These are phyloP conservation scores for Antennarius striatus DNA, from an alignment of 2,113 vertebrate genomes.

Conservation along the genomic window DNA sequence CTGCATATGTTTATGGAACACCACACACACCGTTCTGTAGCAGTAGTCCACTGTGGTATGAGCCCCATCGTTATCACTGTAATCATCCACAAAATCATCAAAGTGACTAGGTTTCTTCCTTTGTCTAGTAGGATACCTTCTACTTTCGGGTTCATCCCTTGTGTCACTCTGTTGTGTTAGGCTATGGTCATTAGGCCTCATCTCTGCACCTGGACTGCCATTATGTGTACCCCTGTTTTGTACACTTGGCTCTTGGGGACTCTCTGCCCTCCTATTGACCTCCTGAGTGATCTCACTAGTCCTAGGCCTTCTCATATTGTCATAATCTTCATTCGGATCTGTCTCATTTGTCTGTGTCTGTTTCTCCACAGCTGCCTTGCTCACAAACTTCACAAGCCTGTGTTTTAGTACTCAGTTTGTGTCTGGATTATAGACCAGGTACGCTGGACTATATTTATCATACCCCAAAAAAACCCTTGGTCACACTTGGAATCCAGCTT, in stretches of 20 bases:
- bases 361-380: no score
- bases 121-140: not conserved
- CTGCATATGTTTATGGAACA: not conserved
- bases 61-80: not conserved
- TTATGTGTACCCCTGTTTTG: not conserved
- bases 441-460: no score
- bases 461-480: not conserved
- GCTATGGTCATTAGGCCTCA: no score
- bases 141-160: not conserved
- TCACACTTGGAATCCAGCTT: not conserved
- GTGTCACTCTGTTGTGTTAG: not conserved
- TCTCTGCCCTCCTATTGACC: not conserved
- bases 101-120: not conserved
- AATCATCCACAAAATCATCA: not conserved
- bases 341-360: not conserved
- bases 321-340: not conserved
- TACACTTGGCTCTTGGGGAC: not conserved
- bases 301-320: not conserved
- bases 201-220: not conserved
- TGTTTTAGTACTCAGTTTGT: not conserved
- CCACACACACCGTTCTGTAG: not conserved
- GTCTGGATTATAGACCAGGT: not conserved
- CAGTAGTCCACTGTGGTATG: not conserved
- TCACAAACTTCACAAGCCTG: not conserved
- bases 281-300: not conserved